These are phyloP conservation scores for Micoletzkya japonica DNA, from an alignment of 2,888 invertebrate genomes.

Conservation along the genomic window DNA sequence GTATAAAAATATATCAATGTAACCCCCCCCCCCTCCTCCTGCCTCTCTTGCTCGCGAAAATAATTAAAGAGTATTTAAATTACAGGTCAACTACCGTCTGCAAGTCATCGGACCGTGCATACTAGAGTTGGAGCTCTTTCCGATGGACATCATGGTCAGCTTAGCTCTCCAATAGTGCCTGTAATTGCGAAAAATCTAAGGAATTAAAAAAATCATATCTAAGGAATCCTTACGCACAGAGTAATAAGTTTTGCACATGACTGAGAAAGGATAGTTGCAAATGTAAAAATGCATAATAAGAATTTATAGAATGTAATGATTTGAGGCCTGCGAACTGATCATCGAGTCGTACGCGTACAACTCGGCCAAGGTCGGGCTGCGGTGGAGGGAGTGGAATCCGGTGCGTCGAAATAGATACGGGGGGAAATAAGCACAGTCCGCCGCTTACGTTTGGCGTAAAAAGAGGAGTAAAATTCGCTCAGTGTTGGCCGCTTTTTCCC, in stretches of 20 bases:
- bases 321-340: constrained; percentile 51
- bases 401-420: constrained; percentile 36
- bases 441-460: not conserved
- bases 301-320: not conserved
- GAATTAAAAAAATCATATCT: too few relatives aligned
- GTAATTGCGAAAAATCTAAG: too few relatives aligned
- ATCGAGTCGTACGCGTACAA: constrained; percentile 62
- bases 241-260: too few relatives aligned
- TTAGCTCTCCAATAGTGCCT: too few relatives aligned
- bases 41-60: too few relatives aligned
- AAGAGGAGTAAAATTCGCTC: not conserved
- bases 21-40: too few relatives aligned
- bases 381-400: constrained; percentile 59
- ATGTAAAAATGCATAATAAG: not conserved
- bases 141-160: constrained; percentile 60
- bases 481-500: too few relatives aligned
- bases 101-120: constrained; percentile 57
- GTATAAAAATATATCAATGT: too few relatives aligned
- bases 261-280: too few relatives aligned
- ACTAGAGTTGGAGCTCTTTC: constrained; percentile 52
- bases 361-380: constrained; percentile 54
- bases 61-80: not conserved
- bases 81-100: constrained; percentile 54
- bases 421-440: not conserved
- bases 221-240: too few relatives aligned